Conservation (phyloP, 1,140 invertebrate genomes). For the Yoshiicerus persimilis region DNA sequence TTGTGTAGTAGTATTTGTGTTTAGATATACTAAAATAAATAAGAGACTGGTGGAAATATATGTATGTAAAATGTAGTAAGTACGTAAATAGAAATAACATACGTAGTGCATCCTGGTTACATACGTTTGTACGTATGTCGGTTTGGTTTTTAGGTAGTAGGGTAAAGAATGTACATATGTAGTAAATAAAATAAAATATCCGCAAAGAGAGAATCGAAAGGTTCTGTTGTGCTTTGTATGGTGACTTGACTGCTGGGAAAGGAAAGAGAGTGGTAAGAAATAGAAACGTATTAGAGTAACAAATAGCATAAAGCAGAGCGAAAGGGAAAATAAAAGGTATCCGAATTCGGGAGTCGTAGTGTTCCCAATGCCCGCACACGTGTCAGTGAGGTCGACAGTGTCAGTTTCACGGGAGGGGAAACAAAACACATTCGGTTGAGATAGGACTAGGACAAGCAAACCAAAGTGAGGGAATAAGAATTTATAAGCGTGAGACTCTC, state of each 20-base stretch:
- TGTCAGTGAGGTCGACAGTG: conserved; percentile 20
- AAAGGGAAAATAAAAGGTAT: background rate
- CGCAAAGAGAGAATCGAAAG: background rate
- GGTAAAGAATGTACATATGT: no score
- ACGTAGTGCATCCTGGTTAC: background rate
- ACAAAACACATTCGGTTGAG: conserved; percentile 19
- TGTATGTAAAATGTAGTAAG: background rate
- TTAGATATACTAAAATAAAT: background rate
- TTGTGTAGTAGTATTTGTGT: background rate
- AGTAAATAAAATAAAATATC: background rate
- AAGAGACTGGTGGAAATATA: background rate
- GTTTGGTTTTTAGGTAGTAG: background rate
- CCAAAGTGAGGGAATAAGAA: conserved; percentile 1
- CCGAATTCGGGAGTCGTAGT: background rate
- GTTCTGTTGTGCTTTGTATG: background rate
- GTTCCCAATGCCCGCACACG: conserved; percentile 5
- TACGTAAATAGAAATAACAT: background rate
- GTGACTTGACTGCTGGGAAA: background rate
- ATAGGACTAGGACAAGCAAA: conserved; percentile 16
- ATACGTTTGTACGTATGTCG: background rate
- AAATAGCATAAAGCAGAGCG: background rate
- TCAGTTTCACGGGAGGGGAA: conserved; percentile 17
- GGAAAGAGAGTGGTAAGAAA: background rate
- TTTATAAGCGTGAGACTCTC: background rate
- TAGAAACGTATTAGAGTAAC: background rate